phyloP scores from a whole-genome alignment of 1,140 invertebrate species.

The Dendrolimus punctatus region DNA sequence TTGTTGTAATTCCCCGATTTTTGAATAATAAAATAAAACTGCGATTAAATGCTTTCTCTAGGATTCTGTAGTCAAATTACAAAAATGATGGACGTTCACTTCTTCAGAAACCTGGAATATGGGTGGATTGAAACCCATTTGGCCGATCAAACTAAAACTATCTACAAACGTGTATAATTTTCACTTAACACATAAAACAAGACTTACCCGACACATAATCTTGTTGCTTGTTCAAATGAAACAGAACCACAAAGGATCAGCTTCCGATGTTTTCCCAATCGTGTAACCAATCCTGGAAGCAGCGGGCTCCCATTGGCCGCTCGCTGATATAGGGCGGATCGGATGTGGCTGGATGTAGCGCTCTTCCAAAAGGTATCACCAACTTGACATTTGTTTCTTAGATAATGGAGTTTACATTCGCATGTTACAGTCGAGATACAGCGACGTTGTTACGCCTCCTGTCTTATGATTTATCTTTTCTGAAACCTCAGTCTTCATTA shows the following conservation, averaged over 20 bases:
- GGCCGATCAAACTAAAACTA: no score
- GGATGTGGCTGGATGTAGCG: slow-evolving; percentile 41
- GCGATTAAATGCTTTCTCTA: no score
- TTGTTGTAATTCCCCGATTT: no score
- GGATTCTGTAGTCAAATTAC: no score
- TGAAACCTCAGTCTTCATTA: slow-evolving; percentile 22
- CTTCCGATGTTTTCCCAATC: slow-evolving; percentile 36
- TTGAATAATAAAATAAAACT: no score
- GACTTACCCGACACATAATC: slow-evolving; percentile 2
- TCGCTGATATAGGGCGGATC: slow-evolving; percentile 30
- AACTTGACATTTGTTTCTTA: slow-evolving; percentile 35
- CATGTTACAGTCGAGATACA: slow-evolving; percentile 19
- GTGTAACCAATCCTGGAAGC: slow-evolving; percentile 50
- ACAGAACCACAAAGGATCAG: slow-evolving; percentile 33
- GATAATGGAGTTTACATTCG: slow-evolving; percentile 34
- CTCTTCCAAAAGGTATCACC: slow-evolving; percentile 12
- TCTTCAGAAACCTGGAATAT: no score
- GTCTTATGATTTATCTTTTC: slow-evolving; percentile 27
- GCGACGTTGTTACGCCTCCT: slow-evolving; percentile 42
- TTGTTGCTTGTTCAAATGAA: slow-evolving; percentile 29
- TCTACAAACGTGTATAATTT: no score
- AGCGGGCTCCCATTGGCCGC: slow-evolving; percentile 31
- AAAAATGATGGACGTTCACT: no score
- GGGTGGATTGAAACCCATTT: no score
- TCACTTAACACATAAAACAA: no score